These are phyloP conservation scores for Urosaurus nigricauda DNA, from an alignment of 2,797 vertebrate species.

Conservation along the genomic window DNA sequence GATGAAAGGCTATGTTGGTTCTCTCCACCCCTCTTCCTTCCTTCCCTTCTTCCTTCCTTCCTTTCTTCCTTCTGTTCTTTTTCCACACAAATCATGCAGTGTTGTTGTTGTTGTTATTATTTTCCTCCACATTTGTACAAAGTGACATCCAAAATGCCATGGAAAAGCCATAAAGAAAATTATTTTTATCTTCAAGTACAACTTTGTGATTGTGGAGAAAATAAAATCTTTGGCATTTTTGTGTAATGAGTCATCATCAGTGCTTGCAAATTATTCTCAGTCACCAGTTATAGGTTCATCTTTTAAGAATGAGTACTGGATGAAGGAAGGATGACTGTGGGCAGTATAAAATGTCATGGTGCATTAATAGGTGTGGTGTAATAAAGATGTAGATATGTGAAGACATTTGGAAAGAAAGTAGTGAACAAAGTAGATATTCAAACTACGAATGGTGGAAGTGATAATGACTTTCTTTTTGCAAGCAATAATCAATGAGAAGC, in stretches of 20 bases:
- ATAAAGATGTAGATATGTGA: not conserved
- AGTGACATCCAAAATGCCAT: conserved; percentile 12
- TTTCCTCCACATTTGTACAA: not conserved
- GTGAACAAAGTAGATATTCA: not conserved
- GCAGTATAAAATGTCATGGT: not conserved
- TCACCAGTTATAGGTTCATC: not conserved
- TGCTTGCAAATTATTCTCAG: not conserved
- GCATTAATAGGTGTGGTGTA: not conserved
- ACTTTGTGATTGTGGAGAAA: not conserved
- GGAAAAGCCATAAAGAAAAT: conserved; percentile 8
- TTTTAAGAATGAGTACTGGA: not conserved
- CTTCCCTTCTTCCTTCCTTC: too few relatives aligned
- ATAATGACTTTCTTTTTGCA: not conserved
- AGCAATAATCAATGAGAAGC: not conserved
- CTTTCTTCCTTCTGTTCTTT: not conserved
- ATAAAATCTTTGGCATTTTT: not conserved
- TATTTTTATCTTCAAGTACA: not conserved
- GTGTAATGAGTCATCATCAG: not conserved
- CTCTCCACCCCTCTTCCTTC: too few relatives aligned
- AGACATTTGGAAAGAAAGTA: not conserved
- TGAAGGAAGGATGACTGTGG: not conserved
- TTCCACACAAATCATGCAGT: too few relatives aligned
- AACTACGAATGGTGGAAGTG: not conserved
- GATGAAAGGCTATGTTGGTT: not conserved
- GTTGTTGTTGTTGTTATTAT: too few relatives aligned